Evolutionary conservation across 2,888 invertebrate species (phyloP).

Genomic region (Torymus tubicola): DNA sequence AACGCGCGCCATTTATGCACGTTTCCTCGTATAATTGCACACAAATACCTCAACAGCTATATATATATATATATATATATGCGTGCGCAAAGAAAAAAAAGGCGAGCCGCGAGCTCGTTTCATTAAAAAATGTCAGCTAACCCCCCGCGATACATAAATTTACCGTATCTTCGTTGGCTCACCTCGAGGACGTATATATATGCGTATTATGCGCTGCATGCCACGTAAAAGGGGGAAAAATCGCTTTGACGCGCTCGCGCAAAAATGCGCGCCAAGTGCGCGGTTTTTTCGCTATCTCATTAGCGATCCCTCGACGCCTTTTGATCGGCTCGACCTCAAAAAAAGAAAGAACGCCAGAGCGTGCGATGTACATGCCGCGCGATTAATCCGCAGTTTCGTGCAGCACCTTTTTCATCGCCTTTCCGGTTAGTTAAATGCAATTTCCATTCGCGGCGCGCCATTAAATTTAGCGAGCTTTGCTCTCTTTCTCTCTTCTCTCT

Average conservation of each 20-base stretch:
- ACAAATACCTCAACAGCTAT: no score
- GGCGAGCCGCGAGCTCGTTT: constrained; percentile 28
- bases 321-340: neutral
- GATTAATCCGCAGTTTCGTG: constrained; percentile 43
- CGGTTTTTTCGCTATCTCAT: constrained; percentile 52
- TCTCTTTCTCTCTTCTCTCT: neutral
- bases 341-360: neutral
- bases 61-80: constrained; percentile 28
- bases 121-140: constrained; percentile 30
- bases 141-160: constrained; percentile 17
- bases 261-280: constrained; percentile 4
- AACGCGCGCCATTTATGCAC: neutral
- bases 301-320: constrained; percentile 30
- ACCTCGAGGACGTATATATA: constrained; percentile 1
- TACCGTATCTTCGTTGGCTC: neutral
- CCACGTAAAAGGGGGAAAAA: constrained; percentile 1
- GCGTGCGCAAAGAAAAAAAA: neutral
- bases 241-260: constrained; percentile 22
- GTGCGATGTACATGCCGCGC: no score
- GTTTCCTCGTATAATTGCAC: constrained; percentile 13
- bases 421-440: constrained; percentile 49
- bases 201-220: neutral
- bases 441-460: constrained; percentile 13
- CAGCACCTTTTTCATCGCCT: neutral
- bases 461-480: constrained; percentile 47